These are phyloP conservation scores for Sebastes umbrosus DNA, from an alignment of 2,797 vertebrate species.

Conservation along the genomic window DNA sequence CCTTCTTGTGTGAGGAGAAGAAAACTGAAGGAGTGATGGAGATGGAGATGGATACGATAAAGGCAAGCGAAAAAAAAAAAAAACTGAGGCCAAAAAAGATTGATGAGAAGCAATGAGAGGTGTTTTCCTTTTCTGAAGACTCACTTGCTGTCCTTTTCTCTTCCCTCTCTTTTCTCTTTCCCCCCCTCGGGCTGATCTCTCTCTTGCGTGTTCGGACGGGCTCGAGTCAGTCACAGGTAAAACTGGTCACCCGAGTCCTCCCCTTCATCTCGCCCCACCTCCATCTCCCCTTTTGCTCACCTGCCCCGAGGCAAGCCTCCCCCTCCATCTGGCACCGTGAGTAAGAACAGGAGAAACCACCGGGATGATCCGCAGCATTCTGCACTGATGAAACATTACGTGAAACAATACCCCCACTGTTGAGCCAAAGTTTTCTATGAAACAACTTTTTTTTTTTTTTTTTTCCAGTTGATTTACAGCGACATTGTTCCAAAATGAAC, in stretches of 20 bases:
- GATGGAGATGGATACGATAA: conserved; percentile 62
- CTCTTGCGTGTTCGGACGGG: conserved; percentile 71
- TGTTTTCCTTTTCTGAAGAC: conserved; percentile 48
- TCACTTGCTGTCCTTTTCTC: conserved; percentile 30
- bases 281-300: conserved; percentile 72
- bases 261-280: conserved; percentile 62
- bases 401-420: conserved; percentile 59
- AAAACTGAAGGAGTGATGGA: conserved; percentile 46
- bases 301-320: conserved; percentile 63
- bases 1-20: background rate
- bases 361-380: conserved; percentile 24
- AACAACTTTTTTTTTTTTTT: conserved; percentile 41
- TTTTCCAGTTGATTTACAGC: conserved; percentile 31
- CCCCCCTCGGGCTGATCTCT: conserved; percentile 48
- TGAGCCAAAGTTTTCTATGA: conserved; percentile 50
- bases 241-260: conserved; percentile 79
- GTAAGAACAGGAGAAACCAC: conserved; percentile 59
- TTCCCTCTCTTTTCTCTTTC: conserved; percentile 40
- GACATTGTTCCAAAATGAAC: conserved; percentile 45
- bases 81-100: conserved; percentile 5
- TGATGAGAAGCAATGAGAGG: conserved; percentile 20
- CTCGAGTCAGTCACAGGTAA: conserved; percentile 73
- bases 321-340: conserved; percentile 62
- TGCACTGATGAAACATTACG: conserved; percentile 54
- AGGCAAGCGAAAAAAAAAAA: background rate